Base-by-base conservation (phyloP, 2,797 vertebrate genomes). In the Iguana delicatissima region DNA sequence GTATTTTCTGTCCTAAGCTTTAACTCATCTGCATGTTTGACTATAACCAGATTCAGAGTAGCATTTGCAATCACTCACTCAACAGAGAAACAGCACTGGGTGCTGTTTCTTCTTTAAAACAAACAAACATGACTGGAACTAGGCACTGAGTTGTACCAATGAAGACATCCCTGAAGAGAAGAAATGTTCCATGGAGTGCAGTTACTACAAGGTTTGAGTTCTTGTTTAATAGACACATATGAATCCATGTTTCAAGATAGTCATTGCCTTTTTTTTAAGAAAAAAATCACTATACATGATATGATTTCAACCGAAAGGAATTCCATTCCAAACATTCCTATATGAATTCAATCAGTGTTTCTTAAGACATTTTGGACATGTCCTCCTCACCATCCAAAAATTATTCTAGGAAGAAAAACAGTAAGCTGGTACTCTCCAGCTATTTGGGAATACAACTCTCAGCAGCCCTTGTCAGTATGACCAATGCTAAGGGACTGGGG, bases 251-350 rank as follows among this genome's bases (percentile, higher is more conserved):
- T 57, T 72, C 16, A 18, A 82, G 16, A 73, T 35, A 42, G n/a
- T 4, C 46, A 55, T 50, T 87, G 59, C 42, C 32, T 87, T 50
- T 88, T 88, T 72, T 52, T 16, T 6, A 59, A 38, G 57, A 20
- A 69, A 32, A 29, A 32, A 26, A 32, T 32, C 64, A 69, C 29
- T 62, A 18, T 24, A 50, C 12, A 77, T 29, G 24, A n/a, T 9
- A 80, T 79, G 83, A 77, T 18, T 79, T 57, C 29, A 80, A 79
- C 57, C 22, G 73, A 77, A 77, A 79, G 46, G 59, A 64, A 84
- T 79, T 52, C 5, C 59, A 89, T 85, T 84, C 81, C 82, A 89
- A 85, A 79, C 88, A 85, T 84, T 85, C 73, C 73, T 55, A 14
- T 26, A 85, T 26, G n/a, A 69, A 85, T 80, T 85, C 79, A 85